Percentiles rank a stretch among this genome's conserved stretches.
Conservation (phyloP, 2,113 vertebrate genomes). For the Myxocyprinus asiaticus region DNA sequence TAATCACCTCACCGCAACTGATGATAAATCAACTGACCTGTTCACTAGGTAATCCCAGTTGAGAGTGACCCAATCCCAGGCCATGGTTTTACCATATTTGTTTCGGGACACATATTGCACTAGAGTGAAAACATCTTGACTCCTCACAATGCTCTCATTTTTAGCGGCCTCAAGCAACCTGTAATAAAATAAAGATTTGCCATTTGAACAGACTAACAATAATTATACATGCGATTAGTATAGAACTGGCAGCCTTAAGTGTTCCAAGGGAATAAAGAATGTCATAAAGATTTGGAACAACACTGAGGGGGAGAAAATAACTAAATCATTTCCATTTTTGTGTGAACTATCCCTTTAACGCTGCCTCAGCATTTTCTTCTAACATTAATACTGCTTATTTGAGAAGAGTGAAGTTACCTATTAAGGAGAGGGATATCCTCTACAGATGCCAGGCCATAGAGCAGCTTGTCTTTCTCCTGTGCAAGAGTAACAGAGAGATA, state of each 20-base stretch:
- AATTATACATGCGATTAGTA: too few species aligned
- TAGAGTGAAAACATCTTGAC: conserved; percentile 91
- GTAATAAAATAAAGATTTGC: conserved; percentile 36
- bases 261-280: too few species aligned
- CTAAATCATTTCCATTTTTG: background rate
- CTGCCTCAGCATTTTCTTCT: too few species aligned
- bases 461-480: conserved; percentile 95
- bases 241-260: too few species aligned
- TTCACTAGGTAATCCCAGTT: conserved; percentile 92
- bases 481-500: conserved; percentile 82
- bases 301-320: too few species aligned
- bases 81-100: conserved; percentile 85
- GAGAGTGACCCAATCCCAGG: conserved; percentile 92
- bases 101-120: conserved; percentile 89
- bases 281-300: too few species aligned
- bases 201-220: conserved; percentile 1
- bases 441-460: conserved; percentile 91
- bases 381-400: background rate
- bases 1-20: background rate
- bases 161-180: conserved; percentile 84
- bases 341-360: too few species aligned
- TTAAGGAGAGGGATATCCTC: conserved; percentile 77
- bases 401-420: conserved; percentile 69
- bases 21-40: conserved; percentile 74
- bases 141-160: conserved; percentile 81